Evolutionary conservation across 2,113 vertebrate genomes (phyloP), one percentile per base, ranked within the genome.

Genomic region (Prunella fulvescens): DNA sequence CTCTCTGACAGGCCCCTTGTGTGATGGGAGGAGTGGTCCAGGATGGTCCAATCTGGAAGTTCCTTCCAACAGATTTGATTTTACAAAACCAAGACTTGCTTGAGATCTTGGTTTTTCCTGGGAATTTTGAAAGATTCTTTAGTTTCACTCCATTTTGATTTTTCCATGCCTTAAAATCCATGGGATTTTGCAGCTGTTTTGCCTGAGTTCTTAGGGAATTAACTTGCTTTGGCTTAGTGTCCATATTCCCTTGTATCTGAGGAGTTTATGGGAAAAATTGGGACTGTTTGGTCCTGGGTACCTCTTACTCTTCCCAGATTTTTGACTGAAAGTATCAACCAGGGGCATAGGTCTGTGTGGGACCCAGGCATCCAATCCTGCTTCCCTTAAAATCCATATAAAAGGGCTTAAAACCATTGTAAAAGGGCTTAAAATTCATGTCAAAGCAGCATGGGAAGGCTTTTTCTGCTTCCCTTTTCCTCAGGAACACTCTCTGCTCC

Each of bases 231-330:
- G 2, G 6, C 31, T 79, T 26, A 31, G 19, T 71, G 42, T 37
- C 73, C 12, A 3, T 39, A 20, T 56, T 67, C 44, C 18, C 9
- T 47, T 44, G 3, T 40, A n/a, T 53, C 28, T 0, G 0, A 88
- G n/a, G 53, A 9, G 25, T 44, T 67, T 58, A 18, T 39, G 9
- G 31, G 62, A 90, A 73, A 58, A 77, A 72, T 20, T 80, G 8
- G 37, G 51, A 19, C n/a, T 40, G 7, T 69, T 88, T 47, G 28
- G 25, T 58, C 12, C 44, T 20, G 16, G 17, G 3, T 71, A 44
- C 12, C 19, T 76, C 19, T 58, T 54, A 14, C 16, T 69, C 31
- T 61, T 66, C 48, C 39, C 29, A 50, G 5, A 7, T 10, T 31
- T 90, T 44, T 57, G 19, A 40, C 45, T 42, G 18, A 22, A 66